Evolutionary conservation across 2,113 vertebrate genomes (phyloP), one percentile per base, ranked within the genome.

Genomic region (Pyxicephalus adspersus): DNA sequence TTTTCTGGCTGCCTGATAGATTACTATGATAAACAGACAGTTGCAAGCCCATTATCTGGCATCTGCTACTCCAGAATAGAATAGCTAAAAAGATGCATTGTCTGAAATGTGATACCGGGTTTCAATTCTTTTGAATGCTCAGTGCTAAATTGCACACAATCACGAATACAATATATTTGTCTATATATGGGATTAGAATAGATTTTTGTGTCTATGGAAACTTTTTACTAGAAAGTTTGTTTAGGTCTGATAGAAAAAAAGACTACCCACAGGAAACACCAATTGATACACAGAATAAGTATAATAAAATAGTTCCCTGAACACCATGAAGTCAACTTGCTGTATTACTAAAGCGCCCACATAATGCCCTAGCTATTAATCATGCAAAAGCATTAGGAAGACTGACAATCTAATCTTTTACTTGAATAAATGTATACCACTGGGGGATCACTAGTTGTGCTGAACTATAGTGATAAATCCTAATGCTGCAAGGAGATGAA

Each of bases 261-360:
- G n/a, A 85, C 77, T 57, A 84, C 63, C 71, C 77, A 84, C 80
- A 77, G 34, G 63, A 77, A 89, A 83, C 85, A 89, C 0, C 85
- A 86, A 87, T 84, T 87, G 84, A 78, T 65, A 84, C 19, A 83
- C 84, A 86, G 83, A 89, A 92, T 90, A 75, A 84, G 34, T 0
- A 0, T 68, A 75, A 76, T 60, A 52, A 64, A 90, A 91, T 85
- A 86, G 85, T 89, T 84, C 72, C 29, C 79, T 0, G 6, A 82
- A 57, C 76, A 73, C 17, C 17, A 60, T 2, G 23, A 19, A 25
- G 3, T n/a, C 19, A 61, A 11, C 23, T 50, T 80, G 66, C 77
- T 63, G 29, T 26, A 20, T n/a, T 55, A 66, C 26, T 65, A 52
- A 22, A 25, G n/a, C 5, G 55, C 4, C 25, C 51, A 26, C 28